Base-by-base conservation (phyloP, 1,140 invertebrate genomes). In the Caenorhabditis remanei region DNA sequence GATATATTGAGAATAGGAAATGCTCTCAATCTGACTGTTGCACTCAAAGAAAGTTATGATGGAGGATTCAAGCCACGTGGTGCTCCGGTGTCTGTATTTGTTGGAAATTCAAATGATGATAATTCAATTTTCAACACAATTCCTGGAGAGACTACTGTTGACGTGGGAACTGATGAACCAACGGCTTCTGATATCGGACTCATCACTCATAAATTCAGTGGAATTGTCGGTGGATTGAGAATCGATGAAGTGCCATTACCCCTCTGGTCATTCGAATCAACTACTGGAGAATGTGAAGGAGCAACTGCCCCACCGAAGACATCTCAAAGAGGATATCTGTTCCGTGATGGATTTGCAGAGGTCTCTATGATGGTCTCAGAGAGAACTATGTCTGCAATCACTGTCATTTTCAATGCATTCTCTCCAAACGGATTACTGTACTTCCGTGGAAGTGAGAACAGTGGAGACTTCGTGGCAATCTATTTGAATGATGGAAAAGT, bases 321-420 rank as follows among this genome's bases (percentile, higher is more conserved):
- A 9, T 85, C 87, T 11, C 61, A 61, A 14, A 71, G 85, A 58
- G 92, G 92, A 19, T 89, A 93, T 63, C 90, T 93, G 86, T 93
- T 92, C 89, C 90, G 91, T 55, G 89, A 92, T 87, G 91, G 91
- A 46, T 92, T 90, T 83, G 92, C 92, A 5, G 89, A 91, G 46
- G 79, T 92, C 43, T 87, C 85, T n/a, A 86, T 90, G 84, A 55
- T 85, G 8, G 89, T 90, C n/a, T 83, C 61, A n/a, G 91, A 92
- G 79, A 83, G 90, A n/a, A 87, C 88, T 13, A 92, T 88, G 79
- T 82, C 90, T 16, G 90, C 91, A 53, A 89, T 92, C 41, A 90
- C 89, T 13, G 82, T 92, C 4, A 63, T 83, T 32, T 93, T 93
- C 83, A 89, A 85, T 63, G 91, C 92, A 50, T 92, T 92, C 84